phyloP scores from a whole-genome alignment of 1,140 invertebrate genomes.

The Trichonephila clavipes region DNA sequence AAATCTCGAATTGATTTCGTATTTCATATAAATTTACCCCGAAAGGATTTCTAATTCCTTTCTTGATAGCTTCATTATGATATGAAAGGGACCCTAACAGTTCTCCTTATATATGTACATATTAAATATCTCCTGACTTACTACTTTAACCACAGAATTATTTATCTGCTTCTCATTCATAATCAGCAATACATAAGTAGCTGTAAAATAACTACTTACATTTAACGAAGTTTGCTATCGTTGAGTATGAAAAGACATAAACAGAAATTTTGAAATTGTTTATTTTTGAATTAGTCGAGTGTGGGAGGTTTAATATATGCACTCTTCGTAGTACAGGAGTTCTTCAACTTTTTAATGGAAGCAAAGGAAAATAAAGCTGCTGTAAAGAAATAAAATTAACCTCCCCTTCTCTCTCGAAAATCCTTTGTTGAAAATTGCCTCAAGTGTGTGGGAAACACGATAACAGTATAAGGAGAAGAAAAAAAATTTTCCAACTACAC shows the following conservation, averaged over 20 bases:
- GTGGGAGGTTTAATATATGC: not conserved
- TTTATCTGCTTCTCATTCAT: too few relatives aligned
- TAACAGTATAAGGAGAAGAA: conserved; percentile 32
- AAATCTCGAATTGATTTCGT: too few relatives aligned
- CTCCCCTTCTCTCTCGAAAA: conserved; percentile 22
- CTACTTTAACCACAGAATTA: too few relatives aligned
- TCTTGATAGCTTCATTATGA: too few relatives aligned
- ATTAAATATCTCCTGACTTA: too few relatives aligned
- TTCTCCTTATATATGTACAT: too few relatives aligned
- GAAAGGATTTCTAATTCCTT: too few relatives aligned
- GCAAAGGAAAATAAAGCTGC: conserved; percentile 37
- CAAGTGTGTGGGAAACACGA: not conserved
- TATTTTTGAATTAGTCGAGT: not conserved
- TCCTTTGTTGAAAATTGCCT: conserved; percentile 50
- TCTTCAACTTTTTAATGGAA: conserved; percentile 32
- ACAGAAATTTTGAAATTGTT: not conserved
- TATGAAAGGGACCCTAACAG: too few relatives aligned
- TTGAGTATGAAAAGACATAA: not conserved
- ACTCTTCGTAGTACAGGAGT: not conserved
- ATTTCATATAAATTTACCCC: too few relatives aligned
- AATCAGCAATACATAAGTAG: too few relatives aligned
- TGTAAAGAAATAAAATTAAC: conserved; percentile 29
- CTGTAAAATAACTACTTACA: too few relatives aligned
- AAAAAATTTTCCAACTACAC: conserved; percentile 32
- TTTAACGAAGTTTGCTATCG: too few relatives aligned